Evolutionary conservation across 2,113 vertebrate species (phyloP).

Genomic region (Semnopithecus entellus): DNA sequence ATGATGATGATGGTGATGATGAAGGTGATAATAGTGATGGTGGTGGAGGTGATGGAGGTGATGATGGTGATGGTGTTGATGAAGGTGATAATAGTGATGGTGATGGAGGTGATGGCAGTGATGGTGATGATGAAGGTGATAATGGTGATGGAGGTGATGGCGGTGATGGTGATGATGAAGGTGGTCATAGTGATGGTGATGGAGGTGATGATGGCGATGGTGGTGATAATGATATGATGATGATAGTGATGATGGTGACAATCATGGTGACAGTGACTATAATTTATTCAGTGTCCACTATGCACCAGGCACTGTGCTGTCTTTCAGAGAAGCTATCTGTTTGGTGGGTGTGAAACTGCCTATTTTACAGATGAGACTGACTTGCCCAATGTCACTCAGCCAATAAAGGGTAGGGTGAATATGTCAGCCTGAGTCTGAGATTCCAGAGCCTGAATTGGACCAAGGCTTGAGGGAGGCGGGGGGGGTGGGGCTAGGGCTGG

Average conservation of each 20-base stretch:
- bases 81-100: accelerated
- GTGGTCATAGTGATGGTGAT: too few relatives aligned
- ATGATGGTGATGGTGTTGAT: background rate
- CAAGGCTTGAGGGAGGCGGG: background rate
- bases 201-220: too few relatives aligned
- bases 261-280: background rate
- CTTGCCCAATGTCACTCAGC: background rate
- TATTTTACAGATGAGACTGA: background rate
- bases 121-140: accelerated
- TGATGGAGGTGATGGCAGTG: accelerated
- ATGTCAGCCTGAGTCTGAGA: too few relatives aligned
- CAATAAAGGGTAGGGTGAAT: too few relatives aligned
- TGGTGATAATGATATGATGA: too few relatives aligned
- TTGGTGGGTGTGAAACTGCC: background rate
- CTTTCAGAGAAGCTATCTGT: background rate
- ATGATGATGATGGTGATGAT: accelerated
- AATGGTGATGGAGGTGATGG: background rate
- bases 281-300: background rate
- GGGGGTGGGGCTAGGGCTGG: background rate
- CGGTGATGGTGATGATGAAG: too few relatives aligned
- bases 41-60: too few relatives aligned
- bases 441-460: background rate
- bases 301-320: too few relatives aligned
- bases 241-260: too few relatives aligned
- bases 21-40: accelerated